phyloP scores from a whole-genome alignment of 2,888 invertebrate species.

The Ethmia dodecea region DNA sequence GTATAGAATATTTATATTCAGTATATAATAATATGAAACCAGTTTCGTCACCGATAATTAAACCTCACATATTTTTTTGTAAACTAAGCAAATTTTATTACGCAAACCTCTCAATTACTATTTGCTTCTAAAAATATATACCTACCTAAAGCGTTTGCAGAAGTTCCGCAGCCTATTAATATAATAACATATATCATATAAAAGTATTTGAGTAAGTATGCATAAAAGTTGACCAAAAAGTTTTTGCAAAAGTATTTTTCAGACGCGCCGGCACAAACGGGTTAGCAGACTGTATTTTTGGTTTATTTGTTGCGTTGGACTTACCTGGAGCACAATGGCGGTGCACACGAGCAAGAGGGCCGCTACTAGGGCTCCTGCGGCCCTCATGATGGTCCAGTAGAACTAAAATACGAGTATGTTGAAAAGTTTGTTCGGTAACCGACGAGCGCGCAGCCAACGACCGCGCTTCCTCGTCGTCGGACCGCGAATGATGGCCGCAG shows the following conservation, averaged over 20 bases:
- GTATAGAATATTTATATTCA: too few species aligned
- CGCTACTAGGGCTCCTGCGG: slow-evolving; percentile 36
- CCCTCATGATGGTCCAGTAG: slow-evolving; percentile 47
- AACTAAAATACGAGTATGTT: slow-evolving; percentile 32
- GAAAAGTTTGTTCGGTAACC: slow-evolving; percentile 41
- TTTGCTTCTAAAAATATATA: too few species aligned
- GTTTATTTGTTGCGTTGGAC: slow-evolving; percentile 11
- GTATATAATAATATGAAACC: too few species aligned
- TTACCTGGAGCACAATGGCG: slow-evolving; percentile 30
- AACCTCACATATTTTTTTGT: too few species aligned
- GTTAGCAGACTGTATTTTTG: slow-evolving; percentile 5
- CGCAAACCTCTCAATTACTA: too few species aligned
- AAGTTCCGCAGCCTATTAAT: too few species aligned
- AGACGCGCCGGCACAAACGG: slow-evolving; percentile 13
- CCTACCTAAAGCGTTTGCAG: too few species aligned
- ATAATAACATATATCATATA: too few species aligned
- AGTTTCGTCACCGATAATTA: too few species aligned
- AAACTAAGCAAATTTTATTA: too few species aligned
- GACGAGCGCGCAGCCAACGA: slow-evolving; percentile 49
- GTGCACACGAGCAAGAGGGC: slow-evolving; percentile 45
- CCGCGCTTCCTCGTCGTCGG: slow-evolving; percentile 56
- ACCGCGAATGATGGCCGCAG: slow-evolving; percentile 50
- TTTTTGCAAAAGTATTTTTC: slow-evolving; percentile 29
- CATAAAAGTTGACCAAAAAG: slow-evolving; percentile 31
- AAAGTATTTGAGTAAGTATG: too few species aligned